Base-by-base conservation (phyloP, 2,888 invertebrate species). In the Chloroclystis v-ata region DNA sequence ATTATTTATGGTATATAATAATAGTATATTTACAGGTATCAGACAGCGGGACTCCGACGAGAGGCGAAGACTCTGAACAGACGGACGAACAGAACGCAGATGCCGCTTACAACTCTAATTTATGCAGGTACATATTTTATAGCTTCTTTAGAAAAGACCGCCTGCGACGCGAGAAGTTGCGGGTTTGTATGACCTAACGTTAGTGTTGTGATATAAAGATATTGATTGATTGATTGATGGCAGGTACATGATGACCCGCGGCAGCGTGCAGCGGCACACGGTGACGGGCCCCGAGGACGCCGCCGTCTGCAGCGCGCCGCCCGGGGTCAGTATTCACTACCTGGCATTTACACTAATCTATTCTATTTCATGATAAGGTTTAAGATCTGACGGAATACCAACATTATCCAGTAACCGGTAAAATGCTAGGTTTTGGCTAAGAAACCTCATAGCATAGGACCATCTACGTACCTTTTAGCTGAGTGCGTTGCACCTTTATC, bases 191-290 rank as follows among this genome's bases (percentile, higher is more conserved):
- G n/a, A n/a, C n/a, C n/a, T n/a, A n/a, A n/a, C n/a, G n/a, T n/a
- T n/a, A n/a, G n/a, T n/a, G n/a, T n/a, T n/a, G n/a, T n/a, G n/a
- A n/a, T n/a, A n/a, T n/a, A n/a, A n/a, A n/a, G n/a, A n/a, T n/a
- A n/a, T n/a, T n/a, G n/a, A n/a, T n/a, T n/a, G n/a, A n/a, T n/a
- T n/a, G n/a, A n/a, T n/a, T n/a, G n/a, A n/a, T n/a, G n/a, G n/a
- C 28, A 95, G 95, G 70, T 95, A 95, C 66, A 92, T 95, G 91
- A 89, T 92, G 72, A 92, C 89, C 30, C 89, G 95, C 10, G 95
- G 95, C 13, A 91, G 92, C 65, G 89, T 89, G 13, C 94, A 95
- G 67, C 85, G 95, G 0, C 95, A 95, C 71, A 95, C 95, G 0
- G 91, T 95, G 75, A 93, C 94, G 1, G 92, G 91, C 49, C 91